Evolutionary conservation across 92 coral and sea anemone genomes (phyloP).

Genomic region (Epizoanthus ramosus): DNA sequence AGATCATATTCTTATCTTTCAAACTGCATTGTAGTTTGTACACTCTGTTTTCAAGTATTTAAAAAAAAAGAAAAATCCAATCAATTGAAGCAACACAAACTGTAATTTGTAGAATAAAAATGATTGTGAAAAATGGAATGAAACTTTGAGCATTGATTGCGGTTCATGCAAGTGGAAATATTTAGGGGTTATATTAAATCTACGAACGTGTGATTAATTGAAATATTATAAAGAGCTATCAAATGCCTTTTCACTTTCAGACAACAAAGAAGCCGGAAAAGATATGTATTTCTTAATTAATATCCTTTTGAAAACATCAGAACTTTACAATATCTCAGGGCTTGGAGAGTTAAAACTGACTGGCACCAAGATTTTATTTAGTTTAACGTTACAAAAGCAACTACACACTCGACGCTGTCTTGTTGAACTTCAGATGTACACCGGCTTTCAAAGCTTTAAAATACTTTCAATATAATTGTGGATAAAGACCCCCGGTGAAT

Average conservation of each 20-base stretch:
- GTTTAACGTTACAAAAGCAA: not conserved
- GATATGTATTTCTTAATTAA: slow-evolving; percentile 5
- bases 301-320: slow-evolving; percentile 8
- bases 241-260: slow-evolving; percentile 8
- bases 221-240: not conserved
- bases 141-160: no score
- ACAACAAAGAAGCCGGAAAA: slow-evolving; percentile 12
- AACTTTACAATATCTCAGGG: not conserved
- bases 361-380: not conserved
- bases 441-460: not conserved
- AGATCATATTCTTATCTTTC: not conserved
- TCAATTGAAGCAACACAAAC: no score
- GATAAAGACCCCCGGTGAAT: not conserved
- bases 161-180: not conserved
- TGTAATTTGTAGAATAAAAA: no score
- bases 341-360: not conserved
- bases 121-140: no score
- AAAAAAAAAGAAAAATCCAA: not conserved
- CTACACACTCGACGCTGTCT: not conserved
- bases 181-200: no score
- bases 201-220: not conserved
- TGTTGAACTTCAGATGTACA: not conserved
- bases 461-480: not conserved
- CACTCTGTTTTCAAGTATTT: not conserved
- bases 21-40: no score